A percentile compares a stretch with the other conserved stretches of the same genome.
phyloP scores from a whole-genome alignment of 2,797 vertebrate species.

The Pangasius mekongensis region DNA sequence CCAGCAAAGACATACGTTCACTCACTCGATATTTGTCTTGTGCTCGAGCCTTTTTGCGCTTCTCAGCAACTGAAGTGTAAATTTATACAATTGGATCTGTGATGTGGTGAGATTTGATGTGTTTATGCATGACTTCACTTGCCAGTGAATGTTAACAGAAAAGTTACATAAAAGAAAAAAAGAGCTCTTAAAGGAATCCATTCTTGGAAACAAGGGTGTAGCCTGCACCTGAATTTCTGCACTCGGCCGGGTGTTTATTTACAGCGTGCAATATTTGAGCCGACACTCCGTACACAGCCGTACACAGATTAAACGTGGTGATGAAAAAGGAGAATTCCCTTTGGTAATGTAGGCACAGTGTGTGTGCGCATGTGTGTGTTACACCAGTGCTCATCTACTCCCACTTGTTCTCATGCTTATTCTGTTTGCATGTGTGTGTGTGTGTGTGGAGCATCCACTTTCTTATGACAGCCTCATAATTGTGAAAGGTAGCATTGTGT shows the following conservation, averaged over 20 bases:
- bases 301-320: constrained; percentile 22
- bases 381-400: neutral
- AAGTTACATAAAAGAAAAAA: constrained; percentile 12
- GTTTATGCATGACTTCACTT: constrained; percentile 38
- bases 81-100: constrained; percentile 41
- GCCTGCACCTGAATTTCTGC: constrained; percentile 27
- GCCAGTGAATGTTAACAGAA: constrained; percentile 29
- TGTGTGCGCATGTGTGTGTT: constrained; percentile 17
- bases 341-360: constrained; percentile 17
- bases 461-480: constrained; percentile 20
- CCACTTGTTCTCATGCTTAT: constrained; percentile 10
- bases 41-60: neutral
- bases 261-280: constrained; percentile 27
- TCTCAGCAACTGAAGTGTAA: constrained; percentile 31
- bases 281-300: constrained; percentile 6
- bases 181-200: constrained; percentile 19
- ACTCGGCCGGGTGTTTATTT: constrained; percentile 33
- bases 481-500: constrained; percentile 45
- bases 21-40: neutral
- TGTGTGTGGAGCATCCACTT: constrained; percentile 17
- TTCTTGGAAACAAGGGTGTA: constrained; percentile 18
- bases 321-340: constrained; percentile 39
- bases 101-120: constrained; percentile 17
- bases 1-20: neutral
- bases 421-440: neutral